Evolutionary conservation across 2,113 vertebrate genomes (phyloP).

Genomic region (Gnathonemus echidnorhynchus): DNA sequence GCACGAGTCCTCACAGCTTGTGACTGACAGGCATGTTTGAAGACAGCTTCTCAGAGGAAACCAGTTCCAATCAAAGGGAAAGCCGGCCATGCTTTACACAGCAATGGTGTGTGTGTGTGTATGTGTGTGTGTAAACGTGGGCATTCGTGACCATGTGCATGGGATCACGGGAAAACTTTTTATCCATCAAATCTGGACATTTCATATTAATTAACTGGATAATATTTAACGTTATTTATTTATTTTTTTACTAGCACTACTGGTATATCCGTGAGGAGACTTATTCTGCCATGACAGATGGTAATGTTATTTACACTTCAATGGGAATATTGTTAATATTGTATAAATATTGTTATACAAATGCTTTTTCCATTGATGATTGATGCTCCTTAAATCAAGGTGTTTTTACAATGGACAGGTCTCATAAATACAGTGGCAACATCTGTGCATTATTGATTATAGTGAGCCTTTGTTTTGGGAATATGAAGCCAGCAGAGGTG

Average conservation of each 20-base stretch:
- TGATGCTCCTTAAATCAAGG: not conserved
- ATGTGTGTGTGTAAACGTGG: not conserved
- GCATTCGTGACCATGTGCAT: not conserved
- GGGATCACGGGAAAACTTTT: not conserved
- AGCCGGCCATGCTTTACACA: not conserved
- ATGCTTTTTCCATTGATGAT: not conserved
- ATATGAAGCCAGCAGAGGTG: not conserved
- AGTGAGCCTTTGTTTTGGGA: not conserved
- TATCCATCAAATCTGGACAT: not conserved
- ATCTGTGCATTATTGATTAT: not conserved
- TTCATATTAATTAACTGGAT: not conserved
- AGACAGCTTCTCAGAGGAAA: not conserved
- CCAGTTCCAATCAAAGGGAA: not conserved
- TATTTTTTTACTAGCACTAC: not conserved
- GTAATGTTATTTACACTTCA: not conserved
- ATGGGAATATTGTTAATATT: not conserved
- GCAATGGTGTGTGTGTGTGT: not conserved
- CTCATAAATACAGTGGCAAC: not conserved
- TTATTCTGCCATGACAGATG: not conserved
- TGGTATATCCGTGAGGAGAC: not conserved
- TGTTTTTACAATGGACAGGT: not conserved
- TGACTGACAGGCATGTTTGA: not conserved
- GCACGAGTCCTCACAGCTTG: not conserved
- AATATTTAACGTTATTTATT: not conserved
- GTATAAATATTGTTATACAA: not conserved